These are phyloP conservation scores for Macrostomum cliftonense DNA, from an alignment of 2,888 invertebrate species.

Conservation along the genomic window DNA sequence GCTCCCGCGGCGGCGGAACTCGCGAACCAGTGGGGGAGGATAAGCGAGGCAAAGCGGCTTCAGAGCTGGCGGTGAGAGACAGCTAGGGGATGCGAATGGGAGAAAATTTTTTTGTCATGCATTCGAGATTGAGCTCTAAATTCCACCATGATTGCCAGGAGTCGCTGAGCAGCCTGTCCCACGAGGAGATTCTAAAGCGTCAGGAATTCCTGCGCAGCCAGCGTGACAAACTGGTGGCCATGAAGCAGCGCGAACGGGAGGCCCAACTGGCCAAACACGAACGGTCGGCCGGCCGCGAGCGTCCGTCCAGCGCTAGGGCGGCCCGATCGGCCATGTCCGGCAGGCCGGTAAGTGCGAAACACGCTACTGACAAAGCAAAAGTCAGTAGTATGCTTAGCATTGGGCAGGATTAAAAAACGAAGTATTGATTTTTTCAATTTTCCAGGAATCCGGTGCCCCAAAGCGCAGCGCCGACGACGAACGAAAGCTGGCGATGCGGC, in stretches of 20 bases:
- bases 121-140: too few relatives aligned
- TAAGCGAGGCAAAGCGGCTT: not conserved
- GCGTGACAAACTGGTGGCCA: slow-evolving; percentile 66
- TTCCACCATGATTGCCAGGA: slow-evolving; percentile 5
- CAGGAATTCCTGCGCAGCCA: slow-evolving; percentile 70
- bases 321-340: slow-evolving; percentile 50
- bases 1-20: slow-evolving; percentile 17
- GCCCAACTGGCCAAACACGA: slow-evolving; percentile 51
- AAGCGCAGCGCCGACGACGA: slow-evolving; percentile 20
- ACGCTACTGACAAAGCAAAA: not conserved
- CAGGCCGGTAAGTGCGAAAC: slow-evolving; percentile 27
- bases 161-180: slow-evolving; percentile 5
- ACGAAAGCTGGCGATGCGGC: slow-evolving; percentile 55
- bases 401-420: too few relatives aligned
- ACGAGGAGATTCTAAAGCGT: slow-evolving; percentile 51
- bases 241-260: slow-evolving; percentile 69
- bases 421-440: slow-evolving; percentile 8
- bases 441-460: not conserved
- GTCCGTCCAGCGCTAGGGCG: slow-evolving; percentile 57
- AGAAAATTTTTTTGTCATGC: too few relatives aligned
- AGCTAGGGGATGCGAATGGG: too few relatives aligned
- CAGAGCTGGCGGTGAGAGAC: not conserved
- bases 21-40: too few relatives aligned
- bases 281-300: slow-evolving; percentile 30
- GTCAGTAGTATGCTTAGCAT: too few relatives aligned